phyloP scores from a whole-genome alignment of 2,797 vertebrate species.

The Microchirus variegatus region DNA sequence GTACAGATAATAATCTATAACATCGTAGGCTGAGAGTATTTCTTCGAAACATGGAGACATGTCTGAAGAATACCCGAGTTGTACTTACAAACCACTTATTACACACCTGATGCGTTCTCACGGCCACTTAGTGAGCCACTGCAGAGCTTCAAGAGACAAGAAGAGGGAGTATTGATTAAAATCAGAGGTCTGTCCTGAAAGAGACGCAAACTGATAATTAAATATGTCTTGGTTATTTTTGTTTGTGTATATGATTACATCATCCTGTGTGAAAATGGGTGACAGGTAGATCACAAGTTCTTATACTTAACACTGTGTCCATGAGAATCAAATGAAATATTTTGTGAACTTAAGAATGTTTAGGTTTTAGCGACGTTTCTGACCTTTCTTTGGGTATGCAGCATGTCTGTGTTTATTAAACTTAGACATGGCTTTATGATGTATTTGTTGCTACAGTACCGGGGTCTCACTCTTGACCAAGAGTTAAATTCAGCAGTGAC shows the following conservation, averaged over 20 bases:
- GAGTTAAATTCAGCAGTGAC: no score
- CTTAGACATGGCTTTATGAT: no score
- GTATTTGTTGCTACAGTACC: no score
- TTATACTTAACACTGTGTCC: no score
- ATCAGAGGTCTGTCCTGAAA: not conserved
- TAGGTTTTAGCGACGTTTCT: no score
- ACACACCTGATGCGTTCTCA: not conserved
- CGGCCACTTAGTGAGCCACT: not conserved
- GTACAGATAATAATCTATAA: not conserved
- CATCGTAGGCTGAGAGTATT: not conserved
- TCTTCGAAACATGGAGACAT: not conserved
- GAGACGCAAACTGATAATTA: not conserved
- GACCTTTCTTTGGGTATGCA: no score
- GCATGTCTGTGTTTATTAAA: no score
- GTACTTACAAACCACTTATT: not conserved
- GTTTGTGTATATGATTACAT: not conserved
- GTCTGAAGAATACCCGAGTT: conserved; percentile 1
- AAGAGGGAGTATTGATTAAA: not conserved
- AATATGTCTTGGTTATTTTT: not conserved
- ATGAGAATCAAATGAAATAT: no score
- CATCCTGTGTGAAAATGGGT: not conserved
- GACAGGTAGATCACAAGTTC: not conserved
- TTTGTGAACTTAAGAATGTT: no score
- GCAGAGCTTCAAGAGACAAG: not conserved
- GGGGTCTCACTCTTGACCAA: no score